Evolutionary conservation across 1,140 invertebrate species (phyloP).

Genomic region (Cataglyphis hispanica): DNA sequence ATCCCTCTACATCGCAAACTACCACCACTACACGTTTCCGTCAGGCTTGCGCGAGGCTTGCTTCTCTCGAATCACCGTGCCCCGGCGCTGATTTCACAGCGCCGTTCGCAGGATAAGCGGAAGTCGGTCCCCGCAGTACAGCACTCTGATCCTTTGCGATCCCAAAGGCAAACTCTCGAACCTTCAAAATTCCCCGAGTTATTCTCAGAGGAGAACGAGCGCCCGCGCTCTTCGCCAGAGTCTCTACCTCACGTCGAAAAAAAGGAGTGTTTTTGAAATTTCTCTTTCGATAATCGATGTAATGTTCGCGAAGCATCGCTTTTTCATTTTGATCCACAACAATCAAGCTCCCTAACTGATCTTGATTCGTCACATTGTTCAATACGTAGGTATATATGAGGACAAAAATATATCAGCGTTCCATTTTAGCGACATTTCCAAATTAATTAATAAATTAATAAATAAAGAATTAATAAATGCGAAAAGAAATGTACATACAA

Average conservation of each 20-base stretch:
- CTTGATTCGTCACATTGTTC: too few relatives aligned
- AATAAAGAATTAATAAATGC: neutral
- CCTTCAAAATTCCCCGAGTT: slow-evolving; percentile 33
- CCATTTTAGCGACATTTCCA: neutral
- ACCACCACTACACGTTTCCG: slow-evolving; percentile 47
- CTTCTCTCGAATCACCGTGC: slow-evolving; percentile 27
- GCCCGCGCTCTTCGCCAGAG: neutral
- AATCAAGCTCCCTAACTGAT: too few relatives aligned
- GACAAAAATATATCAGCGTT: too few relatives aligned
- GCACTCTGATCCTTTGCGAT: slow-evolving; percentile 33
- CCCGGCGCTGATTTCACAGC: slow-evolving; percentile 58
- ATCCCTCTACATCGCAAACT: slow-evolving; percentile 57
- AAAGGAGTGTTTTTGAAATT: neutral
- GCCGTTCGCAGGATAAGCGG: slow-evolving; percentile 60
- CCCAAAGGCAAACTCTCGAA: slow-evolving; percentile 56
- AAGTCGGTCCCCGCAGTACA: slow-evolving; percentile 36
- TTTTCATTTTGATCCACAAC: too few relatives aligned
- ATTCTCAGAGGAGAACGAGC: slow-evolving; percentile 16
- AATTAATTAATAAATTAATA: neutral
- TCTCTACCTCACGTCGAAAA: neutral
- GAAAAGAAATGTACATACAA: neutral
- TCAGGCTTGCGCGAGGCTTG: slow-evolving; percentile 40
- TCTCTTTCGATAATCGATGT: too few relatives aligned
- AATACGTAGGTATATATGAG: too few relatives aligned
- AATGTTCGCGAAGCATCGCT: too few relatives aligned